Percentiles rank a stretch among this genome's conserved stretches.
Evolutionary conservation across 2,113 vertebrate genomes (phyloP).

Genomic region (Rallus limicola): DNA sequence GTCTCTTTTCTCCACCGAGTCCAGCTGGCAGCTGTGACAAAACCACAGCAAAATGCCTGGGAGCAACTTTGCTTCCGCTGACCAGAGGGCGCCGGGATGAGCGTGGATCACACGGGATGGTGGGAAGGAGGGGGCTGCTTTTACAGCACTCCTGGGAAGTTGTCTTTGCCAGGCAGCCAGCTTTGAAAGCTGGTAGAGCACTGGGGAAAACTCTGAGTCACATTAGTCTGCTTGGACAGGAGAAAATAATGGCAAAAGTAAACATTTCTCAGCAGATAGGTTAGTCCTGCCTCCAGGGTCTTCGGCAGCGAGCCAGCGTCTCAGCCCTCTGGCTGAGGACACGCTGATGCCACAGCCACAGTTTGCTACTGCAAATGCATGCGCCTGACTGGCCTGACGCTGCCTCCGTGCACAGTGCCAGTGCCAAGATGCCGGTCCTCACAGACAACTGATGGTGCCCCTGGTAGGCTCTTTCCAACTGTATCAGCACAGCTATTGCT

Average conservation of each 20-base stretch:
- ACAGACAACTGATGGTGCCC: not conserved
- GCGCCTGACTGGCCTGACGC: not conserved
- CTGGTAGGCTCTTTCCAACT: not conserved
- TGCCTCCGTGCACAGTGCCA: not conserved
- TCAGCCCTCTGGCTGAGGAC: not conserved
- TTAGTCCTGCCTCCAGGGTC: not conserved
- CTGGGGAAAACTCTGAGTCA: constrained; percentile 55
- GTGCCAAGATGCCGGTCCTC: not conserved
- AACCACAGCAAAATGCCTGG: constrained; percentile 9
- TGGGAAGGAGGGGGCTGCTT: constrained; percentile 24
- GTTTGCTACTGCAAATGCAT: not conserved
- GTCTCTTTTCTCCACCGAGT: not conserved
- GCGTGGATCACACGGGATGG: not conserved
- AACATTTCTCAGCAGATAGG: not conserved
- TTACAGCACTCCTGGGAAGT: constrained; percentile 35
- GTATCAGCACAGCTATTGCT: not conserved
- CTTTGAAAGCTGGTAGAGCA: not conserved
- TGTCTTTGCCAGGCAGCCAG: constrained; percentile 25
- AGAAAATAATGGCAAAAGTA: constrained; percentile 45
- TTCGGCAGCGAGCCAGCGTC: not conserved
- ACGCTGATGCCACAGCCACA: not conserved
- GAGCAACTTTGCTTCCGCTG: not conserved
- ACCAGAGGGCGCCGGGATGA: not conserved
- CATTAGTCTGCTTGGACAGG: constrained; percentile 17
- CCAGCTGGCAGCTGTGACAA: not conserved